phyloP scores from a whole-genome alignment of 1,140 invertebrate genomes.

The Heliothis virescens region DNA sequence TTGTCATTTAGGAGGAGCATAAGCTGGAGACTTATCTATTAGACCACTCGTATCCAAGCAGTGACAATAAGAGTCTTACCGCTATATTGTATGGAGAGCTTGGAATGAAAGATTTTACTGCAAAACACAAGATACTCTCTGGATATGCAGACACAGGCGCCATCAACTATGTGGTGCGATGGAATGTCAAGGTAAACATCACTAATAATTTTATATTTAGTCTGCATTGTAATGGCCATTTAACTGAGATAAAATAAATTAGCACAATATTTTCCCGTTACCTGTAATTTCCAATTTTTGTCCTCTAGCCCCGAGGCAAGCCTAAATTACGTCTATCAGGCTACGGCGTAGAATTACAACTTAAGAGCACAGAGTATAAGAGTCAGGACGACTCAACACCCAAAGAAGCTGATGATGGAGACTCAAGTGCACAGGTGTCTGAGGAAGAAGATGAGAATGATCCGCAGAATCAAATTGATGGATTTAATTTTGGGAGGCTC shows the following conservation, averaged over 20 bases:
- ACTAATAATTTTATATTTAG: too few relatives aligned
- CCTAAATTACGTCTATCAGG: slow-evolving; percentile 94
- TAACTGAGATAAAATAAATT: neutral
- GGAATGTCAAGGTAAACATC: slow-evolving; percentile 91
- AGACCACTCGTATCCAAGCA: slow-evolving; percentile 94
- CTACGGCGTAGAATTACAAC: slow-evolving; percentile 99
- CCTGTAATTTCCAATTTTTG: neutral
- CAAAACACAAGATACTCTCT: slow-evolving; percentile 92
- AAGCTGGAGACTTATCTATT: slow-evolving; percentile 90
- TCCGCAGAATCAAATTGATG: slow-evolving; percentile 90
- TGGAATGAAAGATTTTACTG: slow-evolving; percentile 90
- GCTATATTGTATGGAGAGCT: slow-evolving; percentile 96
- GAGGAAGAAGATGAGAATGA: slow-evolving; percentile 88
- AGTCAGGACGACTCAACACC: slow-evolving; percentile 95
- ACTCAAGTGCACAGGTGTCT: slow-evolving; percentile 78
- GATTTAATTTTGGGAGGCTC: slow-evolving; percentile 94
- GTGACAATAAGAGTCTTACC: slow-evolving; percentile 88
- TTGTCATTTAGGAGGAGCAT: slow-evolving; percentile 72
- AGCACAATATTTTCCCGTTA: neutral
- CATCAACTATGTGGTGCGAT: slow-evolving; percentile 95
- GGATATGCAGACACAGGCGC: slow-evolving; percentile 88
- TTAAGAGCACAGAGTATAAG: slow-evolving; percentile 99
- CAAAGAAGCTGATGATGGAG: slow-evolving; percentile 87
- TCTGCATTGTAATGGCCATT: neutral
- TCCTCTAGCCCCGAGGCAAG: slow-evolving; percentile 86